Evolutionary conservation across 1,140 invertebrate genomes (phyloP).

Genomic region (Gonatopus flavifemur): DNA sequence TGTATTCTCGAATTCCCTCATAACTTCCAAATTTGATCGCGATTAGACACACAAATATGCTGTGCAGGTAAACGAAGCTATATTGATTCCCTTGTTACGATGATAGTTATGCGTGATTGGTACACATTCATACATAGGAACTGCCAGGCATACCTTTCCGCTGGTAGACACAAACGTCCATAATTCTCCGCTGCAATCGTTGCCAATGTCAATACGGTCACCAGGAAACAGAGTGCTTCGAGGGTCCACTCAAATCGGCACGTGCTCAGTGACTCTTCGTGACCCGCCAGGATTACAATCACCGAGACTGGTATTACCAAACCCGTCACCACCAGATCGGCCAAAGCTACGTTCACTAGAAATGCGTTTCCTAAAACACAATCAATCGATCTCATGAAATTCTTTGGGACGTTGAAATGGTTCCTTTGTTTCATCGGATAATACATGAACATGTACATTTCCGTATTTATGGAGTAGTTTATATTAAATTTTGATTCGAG

Average conservation of each 20-base stretch:
- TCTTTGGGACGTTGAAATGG: too few species aligned
- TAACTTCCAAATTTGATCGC: not conserved
- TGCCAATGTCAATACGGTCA: conserved; percentile 66
- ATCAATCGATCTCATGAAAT: conserved; percentile 2
- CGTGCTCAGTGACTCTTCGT: conserved; percentile 62
- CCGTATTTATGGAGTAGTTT: too few species aligned
- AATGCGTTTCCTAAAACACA: conserved; percentile 72
- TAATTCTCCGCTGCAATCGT: conserved; percentile 69
- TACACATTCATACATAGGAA: not conserved
- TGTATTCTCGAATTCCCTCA: too few species aligned
- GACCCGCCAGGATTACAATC: conserved; percentile 69
- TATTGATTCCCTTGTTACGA: not conserved
- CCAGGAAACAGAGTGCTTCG: conserved; percentile 67
- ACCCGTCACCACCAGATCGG: conserved; percentile 73
- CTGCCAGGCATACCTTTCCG: conserved; percentile 56
- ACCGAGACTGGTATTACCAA: conserved; percentile 72
- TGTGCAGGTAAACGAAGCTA: not conserved
- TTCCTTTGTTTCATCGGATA: too few species aligned
- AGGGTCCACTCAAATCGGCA: conserved; percentile 71
- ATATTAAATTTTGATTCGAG: too few species aligned
- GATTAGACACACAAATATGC: not conserved
- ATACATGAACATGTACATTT: too few species aligned
- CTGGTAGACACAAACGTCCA: conserved; percentile 60
- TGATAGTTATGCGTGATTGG: not conserved
- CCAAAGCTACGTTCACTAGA: conserved; percentile 75